Evolutionary conservation across 92 coral and sea anemone species (phyloP), one percentile per base, ranked within the genome.

Genomic region (Nematostella vectensis): DNA sequence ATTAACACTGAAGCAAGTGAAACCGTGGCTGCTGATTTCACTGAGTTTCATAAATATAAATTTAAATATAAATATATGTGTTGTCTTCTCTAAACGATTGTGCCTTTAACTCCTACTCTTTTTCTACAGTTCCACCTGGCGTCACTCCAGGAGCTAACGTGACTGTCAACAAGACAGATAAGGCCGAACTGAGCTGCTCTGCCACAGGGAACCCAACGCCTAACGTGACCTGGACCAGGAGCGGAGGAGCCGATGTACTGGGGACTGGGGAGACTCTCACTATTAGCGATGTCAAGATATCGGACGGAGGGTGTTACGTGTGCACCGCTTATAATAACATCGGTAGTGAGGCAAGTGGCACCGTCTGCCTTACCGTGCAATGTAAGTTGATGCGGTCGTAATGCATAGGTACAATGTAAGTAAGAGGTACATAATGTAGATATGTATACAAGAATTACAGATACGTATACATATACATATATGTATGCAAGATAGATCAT

Each of bases 201-300:
- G 54, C 55, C 22, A 55, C 44, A 29, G 72, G 69, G 12, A 3
- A 29, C 21, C 69, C 80, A 28, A 39, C 57, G 11, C 80, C 80
- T 13, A 24, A 13, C 9, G 8, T 73, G 11, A 73, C 37, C 48
- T 73, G 80, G 80, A 73, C 61, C 27, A 66, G 54, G 63, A 31
- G 50, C 31, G n/a, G n/a, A n/a, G n/a, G n/a, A n/a, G 69, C 48
- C 2, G 57, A 36, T 1, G n/a, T 29, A 13, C 48, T 62, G 20
- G 45, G 48, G 8, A 62, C 56, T 36, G 69, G 69, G n/a, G 31
- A 25, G 16, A 27, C 47, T 23, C 36, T 17, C 26, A 62, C 21
- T 36, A 62, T 36, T 8, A 18, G 28, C 18, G 47, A 33, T 3
- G 31, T 22, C 0, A 2, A 10, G 0, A 31, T n/a, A 15, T 42